Evolutionary conservation across 2,888 invertebrate genomes (phyloP).

Genomic region (Leptarthrus brevirostris): DNA sequence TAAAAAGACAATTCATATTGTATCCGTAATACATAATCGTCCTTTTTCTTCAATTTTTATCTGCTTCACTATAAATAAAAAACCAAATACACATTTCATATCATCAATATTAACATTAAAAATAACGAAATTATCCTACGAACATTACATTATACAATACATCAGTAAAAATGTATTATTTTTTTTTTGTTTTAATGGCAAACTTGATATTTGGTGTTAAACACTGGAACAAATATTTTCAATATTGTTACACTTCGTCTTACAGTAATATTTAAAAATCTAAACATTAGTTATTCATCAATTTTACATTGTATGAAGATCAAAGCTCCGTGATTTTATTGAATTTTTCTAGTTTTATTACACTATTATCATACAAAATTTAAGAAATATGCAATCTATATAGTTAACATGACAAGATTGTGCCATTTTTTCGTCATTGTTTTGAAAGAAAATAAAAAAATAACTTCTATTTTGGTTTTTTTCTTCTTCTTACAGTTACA

Average conservation of each 20-base stretch:
- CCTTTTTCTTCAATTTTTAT: neutral
- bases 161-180: neutral
- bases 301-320: slow-evolving; percentile 21
- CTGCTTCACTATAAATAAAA: slow-evolving; percentile 14
- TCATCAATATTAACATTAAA: slow-evolving; percentile 20
- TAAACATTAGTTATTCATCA: slow-evolving; percentile 5
- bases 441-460: slow-evolving; percentile 34
- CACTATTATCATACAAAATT: slow-evolving; percentile 35
- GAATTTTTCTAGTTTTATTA: slow-evolving; percentile 10
- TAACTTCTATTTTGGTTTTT: slow-evolving; percentile 17
- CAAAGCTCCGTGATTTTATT: slow-evolving; percentile 29
- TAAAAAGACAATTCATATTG: slow-evolving; percentile 34
- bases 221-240: slow-evolving; percentile 39
- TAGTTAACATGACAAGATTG: slow-evolving; percentile 46
- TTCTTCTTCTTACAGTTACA: neutral
- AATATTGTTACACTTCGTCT: slow-evolving; percentile 22
- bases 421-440: slow-evolving; percentile 16
- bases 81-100: neutral
- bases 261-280: slow-evolving; percentile 7
- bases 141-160: slow-evolving; percentile 4
- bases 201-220: slow-evolving; percentile 47
- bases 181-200: slow-evolving; percentile 42
- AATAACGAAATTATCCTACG: slow-evolving; percentile 26
- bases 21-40: neutral
- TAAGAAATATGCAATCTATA: slow-evolving; percentile 27